phyloP scores from a whole-genome alignment of 2,797 vertebrate genomes.

The Cryptoprocta ferox region DNA sequence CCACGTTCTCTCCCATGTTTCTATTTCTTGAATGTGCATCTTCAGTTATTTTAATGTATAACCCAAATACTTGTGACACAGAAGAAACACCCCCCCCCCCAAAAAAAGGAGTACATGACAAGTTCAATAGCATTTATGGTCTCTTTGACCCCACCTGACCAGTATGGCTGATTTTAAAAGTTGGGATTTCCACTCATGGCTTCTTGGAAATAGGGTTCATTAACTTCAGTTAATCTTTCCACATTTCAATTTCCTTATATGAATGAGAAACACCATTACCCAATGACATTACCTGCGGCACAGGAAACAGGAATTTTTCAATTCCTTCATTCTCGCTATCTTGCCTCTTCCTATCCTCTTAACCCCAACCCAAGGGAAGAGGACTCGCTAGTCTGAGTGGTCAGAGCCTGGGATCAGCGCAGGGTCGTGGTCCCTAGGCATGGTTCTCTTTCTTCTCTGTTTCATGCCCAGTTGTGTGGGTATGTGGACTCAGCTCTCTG shows the following conservation, averaged over 20 bases:
- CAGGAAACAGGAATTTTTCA: not conserved
- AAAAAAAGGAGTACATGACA: not conserved
- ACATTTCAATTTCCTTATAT: not conserved
- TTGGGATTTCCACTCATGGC: not conserved
- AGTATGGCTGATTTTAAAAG: not conserved
- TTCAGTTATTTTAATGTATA: conserved; percentile 13
- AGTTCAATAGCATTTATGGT: not conserved
- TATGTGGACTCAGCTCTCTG: not conserved
- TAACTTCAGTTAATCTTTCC: not conserved
- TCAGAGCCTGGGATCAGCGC: not conserved
- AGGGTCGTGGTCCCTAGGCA: not conserved
- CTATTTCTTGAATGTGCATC: not conserved
- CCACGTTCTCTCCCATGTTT: not conserved
- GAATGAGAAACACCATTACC: not conserved
- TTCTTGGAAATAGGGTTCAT: not conserved
- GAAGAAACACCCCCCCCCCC: no score
- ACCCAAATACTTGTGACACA: not conserved
- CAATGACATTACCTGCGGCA: not conserved
- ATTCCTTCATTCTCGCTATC: not conserved
- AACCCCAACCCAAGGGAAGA: not conserved
- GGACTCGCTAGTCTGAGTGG: not conserved
- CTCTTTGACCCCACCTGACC: not conserved
- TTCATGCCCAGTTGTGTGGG: not conserved
- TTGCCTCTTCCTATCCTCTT: not conserved
- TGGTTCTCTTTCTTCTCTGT: not conserved